Conservation (phyloP, 1,140 invertebrate genomes). For the Drosophila baimaii region DNA sequence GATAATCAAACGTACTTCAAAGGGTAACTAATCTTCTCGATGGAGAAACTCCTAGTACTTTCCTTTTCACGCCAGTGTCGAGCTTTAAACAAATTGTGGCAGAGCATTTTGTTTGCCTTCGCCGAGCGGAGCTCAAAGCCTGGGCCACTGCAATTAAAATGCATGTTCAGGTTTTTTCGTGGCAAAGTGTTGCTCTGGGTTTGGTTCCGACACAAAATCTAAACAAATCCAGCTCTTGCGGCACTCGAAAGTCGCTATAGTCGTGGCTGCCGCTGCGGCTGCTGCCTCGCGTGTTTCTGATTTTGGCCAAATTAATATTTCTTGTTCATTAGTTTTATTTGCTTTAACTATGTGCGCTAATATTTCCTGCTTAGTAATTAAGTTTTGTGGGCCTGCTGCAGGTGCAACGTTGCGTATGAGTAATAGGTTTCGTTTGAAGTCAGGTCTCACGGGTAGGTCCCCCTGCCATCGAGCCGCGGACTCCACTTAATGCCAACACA, state of each 20-base stretch:
- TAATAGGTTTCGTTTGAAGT: constrained; percentile 43
- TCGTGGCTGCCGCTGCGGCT: constrained; percentile 32
- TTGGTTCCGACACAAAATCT: constrained; percentile 22
- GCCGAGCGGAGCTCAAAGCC: constrained; percentile 33
- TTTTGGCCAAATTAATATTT: constrained; percentile 78
- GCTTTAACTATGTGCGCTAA: constrained; percentile 66
- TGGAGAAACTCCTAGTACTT: constrained; percentile 6
- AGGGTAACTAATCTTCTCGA: constrained; percentile 1
- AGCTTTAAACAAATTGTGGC: constrained; percentile 69
- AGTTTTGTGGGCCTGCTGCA: constrained; percentile 45
- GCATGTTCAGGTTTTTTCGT: constrained; percentile 76
- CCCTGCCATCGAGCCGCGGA: constrained; percentile 1
- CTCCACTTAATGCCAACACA: constrained; percentile 65
- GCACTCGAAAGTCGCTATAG: constrained; percentile 69
- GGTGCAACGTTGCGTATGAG: constrained; percentile 75
- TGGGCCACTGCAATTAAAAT: constrained; percentile 72
- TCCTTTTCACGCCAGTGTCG: constrained; percentile 46
- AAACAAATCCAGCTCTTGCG: constrained; percentile 25
- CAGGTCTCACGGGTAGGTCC: constrained; percentile 10
- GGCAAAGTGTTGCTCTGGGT: constrained; percentile 60
- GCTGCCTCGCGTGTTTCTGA: constrained; percentile 62
- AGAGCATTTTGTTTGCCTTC: constrained; percentile 68
- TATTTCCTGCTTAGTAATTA: constrained; percentile 81
- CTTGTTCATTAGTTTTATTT: constrained; percentile 82
- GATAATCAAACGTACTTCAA: neutral